phyloP scores from a whole-genome alignment of 1,140 invertebrate genomes.

The Colletes gigas region DNA sequence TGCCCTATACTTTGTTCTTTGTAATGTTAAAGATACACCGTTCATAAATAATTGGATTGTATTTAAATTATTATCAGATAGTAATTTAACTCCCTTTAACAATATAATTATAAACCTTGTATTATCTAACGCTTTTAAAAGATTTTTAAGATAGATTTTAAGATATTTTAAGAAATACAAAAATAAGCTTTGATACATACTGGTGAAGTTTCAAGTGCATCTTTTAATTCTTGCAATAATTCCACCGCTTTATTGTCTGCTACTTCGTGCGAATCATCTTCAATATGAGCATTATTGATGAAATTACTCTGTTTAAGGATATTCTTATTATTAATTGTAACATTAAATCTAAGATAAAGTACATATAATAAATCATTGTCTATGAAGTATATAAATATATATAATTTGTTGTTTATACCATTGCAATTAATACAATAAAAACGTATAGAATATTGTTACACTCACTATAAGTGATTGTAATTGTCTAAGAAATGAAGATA shows the following conservation, averaged over 20 bases:
- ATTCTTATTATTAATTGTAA: conserved; percentile 10
- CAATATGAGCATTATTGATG: not conserved
- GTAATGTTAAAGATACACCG: conserved; percentile 53
- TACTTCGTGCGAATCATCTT: conserved; percentile 7
- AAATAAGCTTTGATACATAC: conserved; percentile 54
- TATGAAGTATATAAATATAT: not conserved
- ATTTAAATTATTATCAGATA: conserved; percentile 61
- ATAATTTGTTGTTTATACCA: too few relatives aligned
- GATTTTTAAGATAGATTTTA: not conserved
- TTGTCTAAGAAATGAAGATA: conserved; percentile 64
- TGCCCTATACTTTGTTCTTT: conserved; percentile 42
- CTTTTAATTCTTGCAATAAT: conserved; percentile 63
- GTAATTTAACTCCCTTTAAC: conserved; percentile 64
- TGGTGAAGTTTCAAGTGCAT: conserved; percentile 52
- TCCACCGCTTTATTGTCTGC: not conserved
- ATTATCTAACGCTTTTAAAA: not conserved
- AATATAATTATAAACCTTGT: conserved; percentile 29
- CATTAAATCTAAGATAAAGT: not conserved
- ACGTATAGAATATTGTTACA: conserved; percentile 24
- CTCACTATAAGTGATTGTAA: conserved; percentile 67
- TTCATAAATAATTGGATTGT: conserved; percentile 63
- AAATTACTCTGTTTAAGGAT: conserved; percentile 34
- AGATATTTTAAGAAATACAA: conserved; percentile 41
- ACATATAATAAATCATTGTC: not conserved
- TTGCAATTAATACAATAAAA: not conserved